A percentile compares a stretch with the other conserved stretches of the same genome.
Evolutionary conservation across 2,888 invertebrate species (phyloP).

Genomic region (Euplexia lucipara): DNA sequence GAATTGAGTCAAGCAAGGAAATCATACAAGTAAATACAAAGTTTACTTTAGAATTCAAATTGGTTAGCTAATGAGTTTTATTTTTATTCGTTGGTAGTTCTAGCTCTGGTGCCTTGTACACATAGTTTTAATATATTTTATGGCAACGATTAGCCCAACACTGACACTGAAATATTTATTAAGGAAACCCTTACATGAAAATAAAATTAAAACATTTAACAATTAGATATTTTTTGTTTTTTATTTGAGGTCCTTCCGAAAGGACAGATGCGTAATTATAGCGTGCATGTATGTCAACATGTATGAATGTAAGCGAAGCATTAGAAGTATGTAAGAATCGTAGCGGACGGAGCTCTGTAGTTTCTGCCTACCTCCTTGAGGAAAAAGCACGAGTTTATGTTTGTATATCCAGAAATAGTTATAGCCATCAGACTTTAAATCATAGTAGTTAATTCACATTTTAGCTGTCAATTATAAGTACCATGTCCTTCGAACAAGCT

Average conservation of each 20-base stretch:
- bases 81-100: slow-evolving; percentile 1
- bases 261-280: no score
- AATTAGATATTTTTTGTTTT: no score
- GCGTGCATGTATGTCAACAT: no score
- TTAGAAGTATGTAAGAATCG: no score
- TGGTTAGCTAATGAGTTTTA: slow-evolving; percentile 7
- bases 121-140: background rate
- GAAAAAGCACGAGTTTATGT: no score
- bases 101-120: background rate
- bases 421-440: no score
- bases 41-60: slow-evolving; percentile 19
- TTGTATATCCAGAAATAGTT: no score
- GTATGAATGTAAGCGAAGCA: no score
- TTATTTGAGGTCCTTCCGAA: no score
- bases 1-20: slow-evolving; percentile 16
- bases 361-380: no score
- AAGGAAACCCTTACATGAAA: background rate
- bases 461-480: background rate
- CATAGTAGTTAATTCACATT: no score
- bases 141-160: background rate
- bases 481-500: background rate
- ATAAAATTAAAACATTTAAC: background rate
- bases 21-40: slow-evolving; percentile 20
- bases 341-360: no score
- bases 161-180: background rate